Base-by-base conservation (phyloP, 2,113 vertebrate genomes). In the Cheilinus undulatus region DNA sequence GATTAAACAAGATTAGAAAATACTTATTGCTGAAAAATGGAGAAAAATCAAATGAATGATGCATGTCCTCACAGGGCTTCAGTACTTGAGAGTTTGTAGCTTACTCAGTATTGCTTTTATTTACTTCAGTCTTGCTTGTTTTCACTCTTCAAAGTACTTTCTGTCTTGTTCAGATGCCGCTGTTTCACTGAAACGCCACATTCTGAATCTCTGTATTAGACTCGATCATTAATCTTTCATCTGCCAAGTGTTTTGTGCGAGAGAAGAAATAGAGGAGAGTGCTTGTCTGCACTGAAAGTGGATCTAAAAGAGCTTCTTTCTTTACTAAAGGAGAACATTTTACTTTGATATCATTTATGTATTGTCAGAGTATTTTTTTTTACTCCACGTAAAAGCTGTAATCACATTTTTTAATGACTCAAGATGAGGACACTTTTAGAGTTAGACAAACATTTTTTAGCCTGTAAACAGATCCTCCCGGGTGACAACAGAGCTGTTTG, bases 401-500 rank as follows among this genome's bases (percentile, higher is more conserved):
- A 86, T 67, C 62, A 57, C 28, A 23, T 58, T 69, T n/a, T 76
- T 58, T 82, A 84, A 67, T 53, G 26, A 63, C 48, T 60, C 22
- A 28, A 76, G 46, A 28, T 73, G 46, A 48, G 45, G 69, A 40
- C 67, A 57, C 38, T 73, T 59, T 40, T 43, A 30, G 60, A 78
- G 45, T 63, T 56, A 40, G 51, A 84, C 9, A 56, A 85, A 62
- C 69, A 15, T 34, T 52, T 83, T 67, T 67, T 46, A n/a, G 3
- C 46, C 57, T 53, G 80, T 84, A 85, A 92, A 75, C 19, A 24
- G 51, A 89, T 78, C 62, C 58, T 75, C 30, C 61, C 26, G 20
- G 4, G 38, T 66, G 63, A 76, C 68, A 53, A n/a, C 53, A 30
- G 30, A 45, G 20, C 12, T 17, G 64, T 78, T 73, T 86, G 79